Evolutionary conservation across 2,888 invertebrate species (phyloP), one percentile per base, ranked within the genome.

Genomic region (Sthenelais limicola): DNA sequence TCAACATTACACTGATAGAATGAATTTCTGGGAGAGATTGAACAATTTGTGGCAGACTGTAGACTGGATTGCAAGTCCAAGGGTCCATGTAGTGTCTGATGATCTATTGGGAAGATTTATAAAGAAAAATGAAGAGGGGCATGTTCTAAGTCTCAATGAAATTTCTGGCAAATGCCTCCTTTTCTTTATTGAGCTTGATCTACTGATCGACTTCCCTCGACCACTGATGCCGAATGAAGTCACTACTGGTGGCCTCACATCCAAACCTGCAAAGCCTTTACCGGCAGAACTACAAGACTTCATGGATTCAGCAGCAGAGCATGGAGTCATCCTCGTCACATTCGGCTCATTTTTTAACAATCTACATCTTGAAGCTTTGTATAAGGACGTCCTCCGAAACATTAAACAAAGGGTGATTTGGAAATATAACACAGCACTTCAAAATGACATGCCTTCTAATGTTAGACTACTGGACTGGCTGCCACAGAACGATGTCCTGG

Each of bases 401-500:
- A 67, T 48, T 48, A 26, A 48, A 5, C 21, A 47, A 18, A 21
- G 21, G 28, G 2, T 67, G 5, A 26, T 67, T n/a, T 67, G 67
- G 67, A 67, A 67, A 28, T 67, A 48, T 26, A 18, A 21, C 12
- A 18, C 21, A n/a, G 21, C 1, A n/a, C 35, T 30, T n/a, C n/a
- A n/a, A 1, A 12, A 33, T 5, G 35, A 35, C 24, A 21, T 49
- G 7, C 38, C 71, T 0, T 3, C 28, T 15, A 67, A 67, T 67
- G 49, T 67, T 3, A 43, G 26, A 26, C 18, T 43, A 2, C n/a
- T 7, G 7, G 9, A 3, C 18, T 82, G 81, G 81, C 33, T 81
- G 28, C 81, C 81, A n/a, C 80, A 82, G 54, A 78, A 80, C 38
- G 79, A 80, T 47, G 58, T 82, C 1, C 77, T 81, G 12, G 79